These are phyloP conservation scores for Danaus plexippus DNA, from an alignment of 1,140 invertebrate species.

Conservation along the genomic window DNA sequence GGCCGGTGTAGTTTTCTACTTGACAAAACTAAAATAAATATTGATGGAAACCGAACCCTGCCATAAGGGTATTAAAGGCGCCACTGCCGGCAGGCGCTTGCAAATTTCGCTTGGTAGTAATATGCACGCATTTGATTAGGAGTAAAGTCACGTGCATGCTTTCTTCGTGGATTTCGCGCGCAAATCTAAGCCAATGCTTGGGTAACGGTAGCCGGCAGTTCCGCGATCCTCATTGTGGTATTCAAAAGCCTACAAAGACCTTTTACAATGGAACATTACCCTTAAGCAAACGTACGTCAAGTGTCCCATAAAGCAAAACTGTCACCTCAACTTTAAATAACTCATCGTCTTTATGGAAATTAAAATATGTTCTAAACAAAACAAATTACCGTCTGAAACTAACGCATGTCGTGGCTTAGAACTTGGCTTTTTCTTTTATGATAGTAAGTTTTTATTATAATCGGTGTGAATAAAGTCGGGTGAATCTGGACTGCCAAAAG, in stretches of 20 bases:
- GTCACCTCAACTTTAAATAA: too few species aligned
- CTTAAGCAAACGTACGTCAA: conserved; percentile 2
- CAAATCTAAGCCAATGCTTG: conserved; percentile 55
- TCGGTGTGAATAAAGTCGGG: too few species aligned
- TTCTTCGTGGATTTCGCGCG: conserved; percentile 67
- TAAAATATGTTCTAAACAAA: too few species aligned
- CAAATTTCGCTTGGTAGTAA: conserved; percentile 28
- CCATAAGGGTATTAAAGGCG: conserved; percentile 29
- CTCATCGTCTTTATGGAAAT: too few species aligned
- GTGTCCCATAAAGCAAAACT: background rate
- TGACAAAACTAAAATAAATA: conserved; percentile 23
- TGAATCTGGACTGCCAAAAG: too few species aligned
- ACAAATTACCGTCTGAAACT: too few species aligned
- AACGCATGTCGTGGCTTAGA: too few species aligned
- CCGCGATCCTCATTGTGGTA: conserved; percentile 40
- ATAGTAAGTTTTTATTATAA: too few species aligned
- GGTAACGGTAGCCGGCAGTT: conserved; percentile 61
- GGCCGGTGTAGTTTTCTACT: conserved; percentile 52
- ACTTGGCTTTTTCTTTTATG: too few species aligned
- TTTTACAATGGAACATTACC: conserved; percentile 29
- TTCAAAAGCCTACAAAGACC: conserved; percentile 22
- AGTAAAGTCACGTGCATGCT: conserved; percentile 59
- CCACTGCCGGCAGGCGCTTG: conserved; percentile 24
- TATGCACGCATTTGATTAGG: conserved; percentile 47
- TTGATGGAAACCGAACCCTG: conserved; percentile 36